phyloP scores from a whole-genome alignment of 2,113 vertebrate species.

The Mustela lutreola region DNA sequence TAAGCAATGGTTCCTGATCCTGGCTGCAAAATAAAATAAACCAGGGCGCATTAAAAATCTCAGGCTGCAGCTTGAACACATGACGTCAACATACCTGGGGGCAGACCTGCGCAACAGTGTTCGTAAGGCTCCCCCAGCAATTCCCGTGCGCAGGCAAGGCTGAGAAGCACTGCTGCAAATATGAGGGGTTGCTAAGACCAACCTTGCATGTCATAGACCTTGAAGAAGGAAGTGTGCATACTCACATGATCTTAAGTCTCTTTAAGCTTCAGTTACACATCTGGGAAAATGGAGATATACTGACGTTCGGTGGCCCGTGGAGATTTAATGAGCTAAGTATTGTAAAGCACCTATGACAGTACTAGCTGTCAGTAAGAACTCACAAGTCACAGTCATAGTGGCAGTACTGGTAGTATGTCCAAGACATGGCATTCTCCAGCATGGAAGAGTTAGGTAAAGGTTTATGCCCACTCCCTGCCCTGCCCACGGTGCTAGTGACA shows the following conservation, averaged over 20 bases:
- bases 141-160: not conserved
- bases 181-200: not conserved
- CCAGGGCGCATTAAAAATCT: not conserved
- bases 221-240: not conserved
- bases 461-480: not conserved
- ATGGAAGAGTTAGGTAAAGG: not conserved
- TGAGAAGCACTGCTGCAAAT: not conserved
- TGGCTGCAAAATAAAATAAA: not conserved
- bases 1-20: not conserved
- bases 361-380: not conserved
- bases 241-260: not conserved
- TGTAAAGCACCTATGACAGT: not conserved
- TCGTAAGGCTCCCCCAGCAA: not conserved
- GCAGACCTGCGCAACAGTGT: not conserved
- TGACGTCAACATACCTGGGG: not conserved
- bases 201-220: not conserved
- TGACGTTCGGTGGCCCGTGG: not conserved
- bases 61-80: not conserved
- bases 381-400: not conserved
- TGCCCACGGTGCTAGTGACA: not conserved
- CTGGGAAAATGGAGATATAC: not conserved
- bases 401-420: no score
- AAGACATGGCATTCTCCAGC: not conserved
- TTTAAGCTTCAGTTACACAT: not conserved
- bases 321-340: conserved; percentile 1